A percentile compares a stretch with the other conserved stretches of the same genome.
Evolutionary conservation across 2,888 invertebrate genomes (phyloP).

Genomic region (Pyralis farinalis): DNA sequence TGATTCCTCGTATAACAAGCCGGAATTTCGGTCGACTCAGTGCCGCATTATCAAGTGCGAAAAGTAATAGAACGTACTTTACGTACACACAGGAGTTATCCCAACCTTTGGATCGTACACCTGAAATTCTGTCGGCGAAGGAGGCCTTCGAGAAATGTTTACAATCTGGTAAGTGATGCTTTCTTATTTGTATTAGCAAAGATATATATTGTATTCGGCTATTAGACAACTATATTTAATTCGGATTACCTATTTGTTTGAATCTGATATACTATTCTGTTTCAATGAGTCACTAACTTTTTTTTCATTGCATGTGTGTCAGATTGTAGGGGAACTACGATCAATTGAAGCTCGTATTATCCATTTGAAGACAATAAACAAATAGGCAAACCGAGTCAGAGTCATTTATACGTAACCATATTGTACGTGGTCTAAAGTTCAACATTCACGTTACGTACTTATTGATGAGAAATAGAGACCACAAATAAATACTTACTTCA

Average conservation of each 20-base stretch:
- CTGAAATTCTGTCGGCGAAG: constrained; percentile 86
- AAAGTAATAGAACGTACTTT: constrained; percentile 82
- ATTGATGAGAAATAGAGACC: too few species aligned
- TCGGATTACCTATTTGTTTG: neutral
- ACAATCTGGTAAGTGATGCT: constrained; percentile 87
- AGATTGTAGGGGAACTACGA: too few species aligned
- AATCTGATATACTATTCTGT: too few species aligned
- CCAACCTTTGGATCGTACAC: constrained; percentile 88
- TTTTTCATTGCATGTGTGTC: too few species aligned
- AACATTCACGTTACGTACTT: too few species aligned
- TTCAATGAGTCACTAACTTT: too few species aligned
- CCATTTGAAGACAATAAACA: constrained; percentile 3
- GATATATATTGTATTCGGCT: constrained; percentile 6
- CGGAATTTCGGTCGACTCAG: constrained; percentile 54
- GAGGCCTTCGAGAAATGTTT: constrained; percentile 88
- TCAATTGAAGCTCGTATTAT: neutral
- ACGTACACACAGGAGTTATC: constrained; percentile 91
- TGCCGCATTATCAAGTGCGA: constrained; percentile 46
- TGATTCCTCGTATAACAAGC: constrained; percentile 51
- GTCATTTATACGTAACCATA: too few species aligned
- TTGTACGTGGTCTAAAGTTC: constrained; percentile 7
- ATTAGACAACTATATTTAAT: constrained; percentile 5
- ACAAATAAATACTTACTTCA: too few species aligned
- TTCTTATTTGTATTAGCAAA: too few species aligned
- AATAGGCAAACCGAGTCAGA: neutral